Base-by-base conservation (phyloP, 2,888 invertebrate species). In the Alloplasta piceator region DNA sequence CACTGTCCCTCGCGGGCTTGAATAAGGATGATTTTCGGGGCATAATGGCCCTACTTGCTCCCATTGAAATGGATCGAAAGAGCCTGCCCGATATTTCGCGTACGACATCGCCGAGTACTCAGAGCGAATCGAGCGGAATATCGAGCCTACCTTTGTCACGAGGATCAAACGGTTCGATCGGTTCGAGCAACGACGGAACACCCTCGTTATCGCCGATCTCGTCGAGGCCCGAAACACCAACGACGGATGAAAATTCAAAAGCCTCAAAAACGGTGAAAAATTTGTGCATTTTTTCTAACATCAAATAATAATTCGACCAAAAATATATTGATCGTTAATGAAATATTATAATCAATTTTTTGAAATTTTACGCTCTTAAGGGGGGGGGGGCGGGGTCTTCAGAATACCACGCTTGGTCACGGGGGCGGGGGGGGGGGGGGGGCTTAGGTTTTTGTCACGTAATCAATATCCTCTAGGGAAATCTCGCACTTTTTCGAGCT, bases 121-220 rank as follows among this genome's bases (percentile, higher is more conserved):
- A 93, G 88, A 94, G 94, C 89, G 94, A 94, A 91, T 94, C 94
- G 87, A 94, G 94, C 92, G 94, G 94, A 89, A 93, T 94, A 91
- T 93, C 94, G 86, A 94, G 94, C 86, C 90, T 93, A 84, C 93
- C 94, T 84, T 93, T 26, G 26, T 26, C 26, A 26, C 26, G 26
- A 26, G 26, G 26, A 26, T 26, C 26, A 26, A 26, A 26, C 26
- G 26, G 26, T 26, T 26, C 94, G 85, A 93, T 93, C 70, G 93
- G 93, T 90, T 94, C 93, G 91, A 88, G 39, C 16, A 66, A 73
- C 39, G 74, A 93, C 91, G 89, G 93, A 93, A 89, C 64, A 5
- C 48, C 76, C 7, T 74, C 60, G 16, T 10, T 41, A 4, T 85
- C 86, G 87, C 89, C 93, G 82, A 93, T 94, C 71, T 80, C 80